A percentile compares a stretch with the other conserved stretches of the same genome.
These are phyloP conservation scores for Leptonema lineaticorne DNA, from an alignment of 1,140 invertebrate species.

Conservation along the genomic window DNA sequence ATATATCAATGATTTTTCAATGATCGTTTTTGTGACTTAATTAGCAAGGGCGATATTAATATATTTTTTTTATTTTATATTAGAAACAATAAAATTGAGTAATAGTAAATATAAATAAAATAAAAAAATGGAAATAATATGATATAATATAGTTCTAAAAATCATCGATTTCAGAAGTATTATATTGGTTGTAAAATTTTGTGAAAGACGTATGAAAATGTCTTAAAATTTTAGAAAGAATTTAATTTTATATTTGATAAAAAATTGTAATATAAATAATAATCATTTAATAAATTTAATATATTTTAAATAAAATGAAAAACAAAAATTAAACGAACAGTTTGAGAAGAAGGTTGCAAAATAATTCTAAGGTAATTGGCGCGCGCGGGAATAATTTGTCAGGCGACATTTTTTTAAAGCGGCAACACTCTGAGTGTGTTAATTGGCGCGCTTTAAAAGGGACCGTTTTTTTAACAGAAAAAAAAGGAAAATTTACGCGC, in stretches of 20 bases:
- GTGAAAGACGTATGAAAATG: not conserved
- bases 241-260: not conserved
- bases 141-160: too few species aligned
- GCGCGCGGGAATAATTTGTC: conserved; percentile 34
- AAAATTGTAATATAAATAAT: not conserved
- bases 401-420: conserved; percentile 35
- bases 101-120: too few species aligned
- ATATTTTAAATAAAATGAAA: too few species aligned
- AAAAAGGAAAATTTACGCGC: not conserved
- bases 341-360: conserved; percentile 24
- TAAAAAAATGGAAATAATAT: too few species aligned
- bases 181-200: not conserved
- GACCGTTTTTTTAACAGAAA: conserved; percentile 23
- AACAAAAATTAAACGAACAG: conserved; percentile 17
- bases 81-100: too few species aligned
- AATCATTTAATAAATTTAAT: not conserved
- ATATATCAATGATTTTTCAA: too few species aligned
- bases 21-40: too few species aligned
- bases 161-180: too few species aligned
- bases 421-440: conserved; percentile 40
- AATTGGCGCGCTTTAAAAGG: conserved; percentile 34
- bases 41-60: too few species aligned
- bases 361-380: conserved; percentile 39
- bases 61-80: too few species aligned
- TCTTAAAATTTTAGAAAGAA: not conserved